These are phyloP conservation scores for Scelioninae gen. 1 DNA, from an alignment of 2,888 invertebrate species.

Conservation along the genomic window DNA sequence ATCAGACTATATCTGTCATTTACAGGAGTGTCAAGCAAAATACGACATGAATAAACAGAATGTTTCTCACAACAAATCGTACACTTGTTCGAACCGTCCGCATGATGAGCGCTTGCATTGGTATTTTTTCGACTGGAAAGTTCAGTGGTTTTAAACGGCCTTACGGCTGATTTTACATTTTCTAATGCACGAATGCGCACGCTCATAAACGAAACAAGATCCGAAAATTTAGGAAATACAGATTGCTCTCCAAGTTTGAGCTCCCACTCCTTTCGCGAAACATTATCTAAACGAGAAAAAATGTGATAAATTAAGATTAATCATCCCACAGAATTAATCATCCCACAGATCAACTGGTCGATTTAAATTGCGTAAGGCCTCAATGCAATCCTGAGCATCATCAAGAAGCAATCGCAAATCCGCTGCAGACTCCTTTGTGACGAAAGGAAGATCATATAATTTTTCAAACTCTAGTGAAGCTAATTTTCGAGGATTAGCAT, in stretches of 20 bases:
- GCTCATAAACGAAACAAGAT: background rate
- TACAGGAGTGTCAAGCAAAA: background rate
- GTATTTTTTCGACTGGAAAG: no score
- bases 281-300: no score
- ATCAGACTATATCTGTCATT: constrained; percentile 7
- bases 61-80: background rate
- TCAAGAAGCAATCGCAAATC: background rate
- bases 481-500: background rate
- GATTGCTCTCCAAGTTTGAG: background rate
- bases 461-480: background rate
- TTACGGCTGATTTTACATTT: background rate
- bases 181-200: constrained; percentile 27
- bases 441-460: background rate
- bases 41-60: background rate
- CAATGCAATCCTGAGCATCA: background rate
- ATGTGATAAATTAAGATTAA: no score
- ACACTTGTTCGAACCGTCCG: no score
- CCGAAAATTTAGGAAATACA: background rate
- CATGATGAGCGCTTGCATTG: no score
- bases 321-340: no score
- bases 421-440: background rate
- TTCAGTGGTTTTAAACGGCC: no score
- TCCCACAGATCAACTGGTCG: no score
- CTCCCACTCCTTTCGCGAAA: constrained; percentile 14
- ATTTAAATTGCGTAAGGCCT: background rate